These are phyloP conservation scores for Fregata magnificens DNA, from an alignment of 2,113 vertebrate species.

Conservation along the genomic window DNA sequence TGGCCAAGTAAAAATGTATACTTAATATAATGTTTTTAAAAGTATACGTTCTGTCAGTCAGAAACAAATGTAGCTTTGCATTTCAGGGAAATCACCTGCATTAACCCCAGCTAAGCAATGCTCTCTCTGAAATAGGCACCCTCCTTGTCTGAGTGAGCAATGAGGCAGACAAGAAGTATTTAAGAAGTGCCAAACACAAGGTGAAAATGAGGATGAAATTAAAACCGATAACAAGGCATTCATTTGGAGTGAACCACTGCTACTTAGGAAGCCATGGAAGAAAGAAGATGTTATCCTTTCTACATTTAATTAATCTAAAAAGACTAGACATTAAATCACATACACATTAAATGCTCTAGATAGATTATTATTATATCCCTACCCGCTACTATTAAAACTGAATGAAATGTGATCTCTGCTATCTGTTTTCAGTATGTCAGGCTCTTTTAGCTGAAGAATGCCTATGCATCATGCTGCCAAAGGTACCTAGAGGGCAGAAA, in stretches of 20 bases:
- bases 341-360: constrained; percentile 1
- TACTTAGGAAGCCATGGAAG: not conserved
- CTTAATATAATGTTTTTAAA: not conserved
- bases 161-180: not conserved
- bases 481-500: constrained; percentile 64
- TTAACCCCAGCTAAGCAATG: not conserved
- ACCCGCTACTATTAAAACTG: constrained; percentile 13
- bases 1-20: not conserved
- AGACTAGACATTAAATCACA: not conserved
- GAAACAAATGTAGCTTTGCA: not conserved
- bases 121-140: not conserved
- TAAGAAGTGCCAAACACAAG: not conserved
- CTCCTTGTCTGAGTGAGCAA: not conserved
- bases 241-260: not conserved
- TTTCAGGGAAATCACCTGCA: not conserved
- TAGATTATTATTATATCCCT: constrained; percentile 8
- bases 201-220: constrained; percentile 11
- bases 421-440: constrained; percentile 12
- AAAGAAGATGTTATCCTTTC: not conserved
- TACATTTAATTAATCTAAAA: not conserved
- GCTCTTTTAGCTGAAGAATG: not conserved
- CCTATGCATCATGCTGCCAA: not conserved
- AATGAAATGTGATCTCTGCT: constrained; percentile 14
- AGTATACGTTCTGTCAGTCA: not conserved
- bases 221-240: constrained; percentile 13